Evolutionary conservation across 2,113 vertebrate genomes (phyloP), one percentile per base, ranked within the genome.

Genomic region (Caranx melampygus): DNA sequence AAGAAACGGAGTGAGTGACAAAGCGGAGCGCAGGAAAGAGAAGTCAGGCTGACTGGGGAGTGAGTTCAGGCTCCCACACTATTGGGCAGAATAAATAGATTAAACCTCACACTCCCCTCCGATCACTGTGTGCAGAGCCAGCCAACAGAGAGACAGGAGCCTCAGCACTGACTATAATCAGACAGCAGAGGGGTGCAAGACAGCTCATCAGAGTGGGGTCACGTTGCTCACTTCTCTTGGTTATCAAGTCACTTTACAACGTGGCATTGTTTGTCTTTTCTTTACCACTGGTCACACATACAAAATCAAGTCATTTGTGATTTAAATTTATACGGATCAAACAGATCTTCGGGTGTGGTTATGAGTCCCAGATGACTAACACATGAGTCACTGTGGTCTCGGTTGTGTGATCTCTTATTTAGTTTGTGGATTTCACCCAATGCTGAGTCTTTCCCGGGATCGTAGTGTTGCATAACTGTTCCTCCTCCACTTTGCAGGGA

Each of bases 31-130:
- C 34, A 61, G 35, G 83, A 49, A 68, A 71, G 73, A 75, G 66
- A 62, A 69, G 67, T 62, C 14, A 60, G 85, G 34, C 63, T 75
- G 68, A 65, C 64, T 69, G 91, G 93, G 94, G 95, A 81, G 94
- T 91, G 86, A 75, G 73, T 82, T 70, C 75, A 90, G 75, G 62
- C 87, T 49, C 42, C 16, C 44, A 34, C 78, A 75, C 88, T 58
- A 95, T 95, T 95, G 94, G 95, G 68, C 76, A 88, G 91, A 93
- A 94, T 93, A 94, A 95, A 95, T 95, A 95, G 94, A 88, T 79
- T 69, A 81, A 82, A 75, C 26, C 62, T 81, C 84, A 79, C 74
- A 12, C 88, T 73, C 40, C 58, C 54, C 83, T 64, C 57, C 20
- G 3, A 49, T 78, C 70, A 15, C 10, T 68, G 31, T 75, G 40